phyloP scores from a whole-genome alignment of 2,797 vertebrate species.

The Dicrostonyx torquatus region DNA sequence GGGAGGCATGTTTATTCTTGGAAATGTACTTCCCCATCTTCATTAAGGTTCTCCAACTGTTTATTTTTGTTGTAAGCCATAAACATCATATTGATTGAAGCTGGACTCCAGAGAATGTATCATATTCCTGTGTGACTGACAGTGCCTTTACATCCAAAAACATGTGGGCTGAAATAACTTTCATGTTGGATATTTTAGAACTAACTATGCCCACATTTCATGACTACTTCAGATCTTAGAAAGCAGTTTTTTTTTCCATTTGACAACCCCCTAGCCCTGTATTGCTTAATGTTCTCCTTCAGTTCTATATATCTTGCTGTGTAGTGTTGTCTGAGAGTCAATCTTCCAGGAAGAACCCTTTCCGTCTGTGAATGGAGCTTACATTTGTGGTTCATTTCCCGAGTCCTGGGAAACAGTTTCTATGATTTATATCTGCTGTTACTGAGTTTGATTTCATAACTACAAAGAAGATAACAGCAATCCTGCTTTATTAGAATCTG shows the following conservation, averaged over 20 bases:
- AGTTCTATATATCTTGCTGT: not conserved
- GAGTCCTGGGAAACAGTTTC: not conserved
- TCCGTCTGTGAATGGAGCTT: not conserved
- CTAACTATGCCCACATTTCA: not conserved
- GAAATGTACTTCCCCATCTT: not conserved
- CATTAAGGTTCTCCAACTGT: not conserved
- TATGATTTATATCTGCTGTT: not conserved
- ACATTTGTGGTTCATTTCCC: not conserved
- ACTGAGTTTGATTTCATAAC: not conserved
- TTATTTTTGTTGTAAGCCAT: not conserved
- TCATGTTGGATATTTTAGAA: not conserved
- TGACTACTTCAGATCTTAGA: conserved; percentile 1
- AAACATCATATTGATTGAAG: conserved; percentile 19
- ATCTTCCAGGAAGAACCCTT: conserved; percentile 1
- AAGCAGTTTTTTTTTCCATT: conserved; percentile 37
- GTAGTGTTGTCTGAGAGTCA: not conserved
- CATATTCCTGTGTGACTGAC: not conserved
- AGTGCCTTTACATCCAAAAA: conserved; percentile 18
- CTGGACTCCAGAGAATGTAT: not conserved
- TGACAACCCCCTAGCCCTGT: not conserved
- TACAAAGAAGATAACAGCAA: not conserved
- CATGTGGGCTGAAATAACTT: conserved; percentile 38
- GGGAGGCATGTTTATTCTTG: not conserved
- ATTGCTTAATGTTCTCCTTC: not conserved
- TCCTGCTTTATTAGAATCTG: not conserved